phyloP scores from a whole-genome alignment of 2,797 vertebrate species.

The Perodicticus potto region DNA sequence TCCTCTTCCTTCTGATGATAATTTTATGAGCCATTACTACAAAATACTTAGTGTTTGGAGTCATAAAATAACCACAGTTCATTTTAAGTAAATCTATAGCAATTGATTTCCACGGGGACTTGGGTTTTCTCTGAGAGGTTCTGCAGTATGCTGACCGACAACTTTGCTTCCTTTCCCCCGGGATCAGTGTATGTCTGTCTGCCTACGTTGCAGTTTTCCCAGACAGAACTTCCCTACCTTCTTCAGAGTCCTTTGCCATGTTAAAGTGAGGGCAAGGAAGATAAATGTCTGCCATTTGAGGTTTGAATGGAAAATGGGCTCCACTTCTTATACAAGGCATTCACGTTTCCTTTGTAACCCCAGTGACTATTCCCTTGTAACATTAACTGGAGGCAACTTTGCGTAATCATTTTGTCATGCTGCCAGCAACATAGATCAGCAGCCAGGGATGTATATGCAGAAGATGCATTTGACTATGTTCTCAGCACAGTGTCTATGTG shows the following conservation, averaged over 20 bases:
- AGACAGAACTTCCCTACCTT: neutral
- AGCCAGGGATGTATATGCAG: neutral
- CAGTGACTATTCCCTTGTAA: neutral
- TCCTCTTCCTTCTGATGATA: slow-evolving; percentile 36
- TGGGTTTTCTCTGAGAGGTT: neutral
- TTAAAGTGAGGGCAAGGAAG: neutral
- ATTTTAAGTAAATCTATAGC: neutral
- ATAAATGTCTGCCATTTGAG: neutral
- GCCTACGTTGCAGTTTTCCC: neutral
- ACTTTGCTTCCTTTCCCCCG: neutral
- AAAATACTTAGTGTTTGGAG: slow-evolving; percentile 34
- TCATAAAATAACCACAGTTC: neutral
- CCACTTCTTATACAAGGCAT: neutral
- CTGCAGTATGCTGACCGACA: neutral
- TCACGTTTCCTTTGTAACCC: neutral
- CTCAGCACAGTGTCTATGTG: neutral
- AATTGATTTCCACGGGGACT: neutral
- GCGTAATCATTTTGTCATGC: neutral
- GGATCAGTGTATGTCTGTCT: neutral
- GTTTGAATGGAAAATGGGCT: neutral
- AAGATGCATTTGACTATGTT: neutral
- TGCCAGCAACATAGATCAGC: neutral
- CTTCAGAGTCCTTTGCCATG: neutral
- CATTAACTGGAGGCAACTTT: neutral
- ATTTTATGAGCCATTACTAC: slow-evolving; percentile 49